Base-by-base conservation (phyloP, 2,888 invertebrate species). In the Prenolepis imparis region DNA sequence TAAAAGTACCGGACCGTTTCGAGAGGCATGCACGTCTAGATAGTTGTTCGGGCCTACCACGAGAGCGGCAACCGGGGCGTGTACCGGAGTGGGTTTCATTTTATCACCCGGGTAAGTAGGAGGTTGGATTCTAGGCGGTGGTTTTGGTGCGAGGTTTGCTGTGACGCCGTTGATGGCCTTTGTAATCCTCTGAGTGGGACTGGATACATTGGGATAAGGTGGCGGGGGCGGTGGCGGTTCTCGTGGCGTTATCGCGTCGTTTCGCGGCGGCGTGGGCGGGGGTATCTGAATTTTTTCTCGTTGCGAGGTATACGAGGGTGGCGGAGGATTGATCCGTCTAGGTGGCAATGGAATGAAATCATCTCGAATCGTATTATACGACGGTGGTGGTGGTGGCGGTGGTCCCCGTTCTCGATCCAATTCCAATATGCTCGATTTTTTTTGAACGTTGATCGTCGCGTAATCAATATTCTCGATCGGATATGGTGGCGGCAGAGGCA, bases 321-420 rank as follows among this genome's bases (percentile, higher is more conserved):
- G 96, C 63, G 96, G 96, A 9, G 97, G 97, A 87, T 97, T 96
- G 63, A 94, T 93, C 91, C 95, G 95, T 84, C 95, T 97, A 95
- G 93, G 96, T 93, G 93, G 97, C 95, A 95, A 96, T 95, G 95
- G 96, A 11, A 78, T 96, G 84, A 94, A 96, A 66, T 96, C 97
- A 32, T 82, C 84, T 36, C 88, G 85, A 4, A 70, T 84, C 18
- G 96, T 96, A 91, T 96, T 96, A 89, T 97, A 97, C 0, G 97
- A 97, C 8, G 97, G 97, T n/a, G 97, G 97, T n/a, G 97, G 96
- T 87, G 96, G 96, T n/a, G n/a, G n/a, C 0, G 97, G 96, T 87
- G 91, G 89, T 12, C 59, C 73, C 6, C 78, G 78, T 82, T 93
- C 93, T 9, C 94, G 88, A 6, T 92, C 91, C 18, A 86, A 74